Percentiles rank a stretch among this genome's conserved stretches.
Conservation (phyloP, 2,113 vertebrate genomes). For the Chelonoidis abingdonii region DNA sequence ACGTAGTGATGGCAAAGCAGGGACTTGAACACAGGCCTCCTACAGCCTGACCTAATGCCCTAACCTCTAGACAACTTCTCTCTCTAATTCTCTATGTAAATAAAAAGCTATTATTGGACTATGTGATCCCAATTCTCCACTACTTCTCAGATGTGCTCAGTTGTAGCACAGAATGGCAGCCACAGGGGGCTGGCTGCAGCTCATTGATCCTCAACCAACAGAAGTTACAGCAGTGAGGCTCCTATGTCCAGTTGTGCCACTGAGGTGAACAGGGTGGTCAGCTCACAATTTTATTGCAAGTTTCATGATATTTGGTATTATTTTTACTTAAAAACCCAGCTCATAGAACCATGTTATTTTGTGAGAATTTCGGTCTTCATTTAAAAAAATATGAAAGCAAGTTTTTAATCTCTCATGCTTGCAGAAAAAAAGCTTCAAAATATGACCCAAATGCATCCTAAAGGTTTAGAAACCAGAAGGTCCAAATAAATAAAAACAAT, state of each 20-base stretch:
- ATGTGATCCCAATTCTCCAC: background rate
- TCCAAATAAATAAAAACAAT: no score
- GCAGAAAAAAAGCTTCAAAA: background rate
- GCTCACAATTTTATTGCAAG: background rate
- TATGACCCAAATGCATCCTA: background rate
- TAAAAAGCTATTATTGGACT: background rate
- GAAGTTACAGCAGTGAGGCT: no score
- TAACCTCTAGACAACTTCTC: background rate
- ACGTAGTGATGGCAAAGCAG: background rate
- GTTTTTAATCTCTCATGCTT: background rate
- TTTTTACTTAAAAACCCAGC: background rate
- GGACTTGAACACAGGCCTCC: background rate
- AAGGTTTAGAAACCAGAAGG: background rate
- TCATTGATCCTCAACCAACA: no score
- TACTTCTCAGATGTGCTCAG: background rate
- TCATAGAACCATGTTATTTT: background rate
- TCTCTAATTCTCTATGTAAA: background rate
- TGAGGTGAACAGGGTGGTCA: background rate
- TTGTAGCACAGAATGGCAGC: background rate
- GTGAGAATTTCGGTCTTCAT: background rate
- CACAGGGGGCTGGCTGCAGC: no score
- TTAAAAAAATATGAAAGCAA: background rate
- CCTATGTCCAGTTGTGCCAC: background rate
- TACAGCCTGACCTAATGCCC: background rate
- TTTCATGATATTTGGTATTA: background rate